Evolutionary conservation across 2,888 invertebrate species (phyloP).

Genomic region (Thumatha senex): DNA sequence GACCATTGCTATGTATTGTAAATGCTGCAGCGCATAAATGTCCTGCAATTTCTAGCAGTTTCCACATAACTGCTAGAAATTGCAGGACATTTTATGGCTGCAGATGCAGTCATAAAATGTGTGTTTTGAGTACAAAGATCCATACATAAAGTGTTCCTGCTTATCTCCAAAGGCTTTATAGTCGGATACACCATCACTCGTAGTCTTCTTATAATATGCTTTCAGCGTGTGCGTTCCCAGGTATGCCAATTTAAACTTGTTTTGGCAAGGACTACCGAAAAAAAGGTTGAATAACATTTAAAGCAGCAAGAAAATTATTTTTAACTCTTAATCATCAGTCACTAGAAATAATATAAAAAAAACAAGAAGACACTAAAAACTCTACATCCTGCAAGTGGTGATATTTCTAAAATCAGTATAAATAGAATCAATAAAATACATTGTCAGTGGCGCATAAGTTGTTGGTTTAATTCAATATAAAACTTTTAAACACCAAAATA

Average conservation of each 20-base stretch:
- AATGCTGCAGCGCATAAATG: too few species aligned
- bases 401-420: slow-evolving; percentile 47
- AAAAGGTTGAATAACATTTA: not conserved
- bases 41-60: too few species aligned
- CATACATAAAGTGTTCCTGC: too few species aligned
- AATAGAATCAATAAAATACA: slow-evolving; percentile 68
- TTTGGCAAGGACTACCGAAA: not conserved
- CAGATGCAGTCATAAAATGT: too few species aligned
- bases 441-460: slow-evolving; percentile 52
- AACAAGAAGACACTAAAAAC: slow-evolving; percentile 34
- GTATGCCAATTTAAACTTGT: not conserved
- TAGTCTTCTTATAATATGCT: too few species aligned
- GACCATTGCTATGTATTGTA: too few species aligned
- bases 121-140: too few species aligned
- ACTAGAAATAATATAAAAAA: slow-evolving; percentile 20
- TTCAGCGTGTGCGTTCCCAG: too few species aligned
- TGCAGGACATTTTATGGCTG: too few species aligned
- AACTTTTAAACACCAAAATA: slow-evolving; percentile 70
- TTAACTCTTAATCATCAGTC: slow-evolving; percentile 1
- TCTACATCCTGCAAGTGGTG: slow-evolving; percentile 62
- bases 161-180: too few species aligned
- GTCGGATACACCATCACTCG: too few species aligned
- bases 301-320: not conserved
- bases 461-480: slow-evolving; percentile 54
- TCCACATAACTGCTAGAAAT: too few species aligned